Base-by-base conservation (phyloP, 2,888 invertebrate genomes). In the Masnerella sp. region DNA sequence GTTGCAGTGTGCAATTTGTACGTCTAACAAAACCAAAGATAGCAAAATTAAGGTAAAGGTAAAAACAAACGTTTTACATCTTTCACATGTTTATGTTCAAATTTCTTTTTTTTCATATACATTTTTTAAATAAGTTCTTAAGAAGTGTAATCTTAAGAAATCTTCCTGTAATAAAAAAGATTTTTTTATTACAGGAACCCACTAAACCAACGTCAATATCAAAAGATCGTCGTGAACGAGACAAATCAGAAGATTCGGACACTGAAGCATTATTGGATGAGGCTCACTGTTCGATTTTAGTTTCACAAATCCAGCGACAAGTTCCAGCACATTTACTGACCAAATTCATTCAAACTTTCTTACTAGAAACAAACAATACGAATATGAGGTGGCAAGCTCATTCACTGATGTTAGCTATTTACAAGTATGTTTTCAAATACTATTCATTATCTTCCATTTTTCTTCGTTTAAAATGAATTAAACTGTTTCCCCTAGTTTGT, bases 341-440 rank as follows among this genome's bases (percentile, higher is more conserved):
- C 5, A 89, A 90, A 85, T 98, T 98, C 81, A 92, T 98, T 12
- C 93, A 95, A 78, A 95, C 95, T 0, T 98, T 98, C 89, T 90
- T 98, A 40, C 88, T 98, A 71, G 97, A 98, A 87, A 97, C 97
- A 0, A 98, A 98, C 85, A 94, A 95, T 5, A 96, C 96, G 0
- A 93, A 94, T 15, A 94, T 97, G 8, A 93, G 99, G 68, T 98
- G 98, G 98, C 97, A 98, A 88, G 96, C 97, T 0, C 98, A 99
- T 86, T 94, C 95, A 0, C 88, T 97, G 1, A 89, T 96, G 25
- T 90, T 94, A 18, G 94, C 96, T 0, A 92, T 97, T 77, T 96
- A 96, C 85, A 94, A 94, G 91, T 92, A 85, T 89, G 90, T 86
- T 9, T 51, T n/a, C n/a, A n/a, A n/a, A n/a, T n/a, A n/a, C n/a